phyloP scores from a whole-genome alignment of 2,797 vertebrate species.

The Silurus aristotelis region DNA sequence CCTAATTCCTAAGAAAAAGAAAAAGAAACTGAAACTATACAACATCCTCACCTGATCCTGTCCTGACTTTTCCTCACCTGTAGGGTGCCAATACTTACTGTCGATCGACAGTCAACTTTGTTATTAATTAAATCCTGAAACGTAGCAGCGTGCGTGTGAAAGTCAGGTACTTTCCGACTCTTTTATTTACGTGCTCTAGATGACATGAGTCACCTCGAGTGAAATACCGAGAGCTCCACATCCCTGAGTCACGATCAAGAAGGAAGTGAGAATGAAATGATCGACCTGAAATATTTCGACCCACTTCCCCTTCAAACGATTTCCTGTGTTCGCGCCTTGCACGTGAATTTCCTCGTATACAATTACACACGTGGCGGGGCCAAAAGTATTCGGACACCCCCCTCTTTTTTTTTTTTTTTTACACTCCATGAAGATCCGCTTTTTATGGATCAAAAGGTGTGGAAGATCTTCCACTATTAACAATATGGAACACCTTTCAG shows the following conservation, averaged over 20 bases:
- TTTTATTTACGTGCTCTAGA: constrained; percentile 17
- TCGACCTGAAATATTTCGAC: constrained; percentile 4
- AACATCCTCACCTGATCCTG: not conserved
- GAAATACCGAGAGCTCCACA: constrained; percentile 21
- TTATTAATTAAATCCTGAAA: not conserved
- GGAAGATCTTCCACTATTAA: too few relatives aligned
- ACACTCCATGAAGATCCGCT: too few relatives aligned
- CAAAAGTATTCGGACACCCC: too few relatives aligned
- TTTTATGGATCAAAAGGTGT: too few relatives aligned
- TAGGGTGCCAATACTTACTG: not conserved
- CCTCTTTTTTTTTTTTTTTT: too few relatives aligned
- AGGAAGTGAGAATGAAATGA: constrained; percentile 13
- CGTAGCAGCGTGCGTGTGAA: constrained; percentile 27
- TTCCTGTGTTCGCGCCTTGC: not conserved
- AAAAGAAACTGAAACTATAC: not conserved
- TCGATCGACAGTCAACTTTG: not conserved
- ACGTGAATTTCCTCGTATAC: not conserved
- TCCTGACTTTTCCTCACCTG: too few relatives aligned
- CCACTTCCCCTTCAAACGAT: not conserved
- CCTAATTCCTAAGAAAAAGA: not conserved
- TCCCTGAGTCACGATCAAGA: constrained; percentile 17
- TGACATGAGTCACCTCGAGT: constrained; percentile 38
- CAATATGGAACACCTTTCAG: too few relatives aligned
- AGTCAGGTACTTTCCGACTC: constrained; percentile 42
- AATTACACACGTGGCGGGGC: not conserved